These are phyloP conservation scores for Neogobius melanostomus DNA, from an alignment of 2,113 vertebrate genomes.

Conservation along the genomic window DNA sequence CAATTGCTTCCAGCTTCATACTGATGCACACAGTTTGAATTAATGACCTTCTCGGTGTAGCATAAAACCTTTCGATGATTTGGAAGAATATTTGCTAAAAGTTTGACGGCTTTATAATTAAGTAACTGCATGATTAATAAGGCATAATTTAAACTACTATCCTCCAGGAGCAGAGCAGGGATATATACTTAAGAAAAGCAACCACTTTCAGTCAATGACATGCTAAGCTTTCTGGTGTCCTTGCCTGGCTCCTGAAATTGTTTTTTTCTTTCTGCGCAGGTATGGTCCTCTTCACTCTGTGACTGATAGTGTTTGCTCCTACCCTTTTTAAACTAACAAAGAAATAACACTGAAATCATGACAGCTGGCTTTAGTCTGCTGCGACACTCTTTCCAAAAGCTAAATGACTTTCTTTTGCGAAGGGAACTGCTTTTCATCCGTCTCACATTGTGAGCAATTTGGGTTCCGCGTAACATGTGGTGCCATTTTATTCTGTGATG, in stretches of 20 bases:
- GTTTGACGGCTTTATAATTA: neutral
- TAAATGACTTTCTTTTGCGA: constrained; percentile 26
- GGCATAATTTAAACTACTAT: no score
- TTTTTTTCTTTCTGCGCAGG: no score
- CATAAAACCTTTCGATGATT: neutral
- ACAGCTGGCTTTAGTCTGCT: constrained; percentile 9
- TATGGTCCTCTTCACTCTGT: neutral
- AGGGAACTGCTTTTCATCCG: constrained; percentile 27
- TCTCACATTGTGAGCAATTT: constrained; percentile 26
- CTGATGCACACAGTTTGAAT: constrained; percentile 6
- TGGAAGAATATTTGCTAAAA: neutral
- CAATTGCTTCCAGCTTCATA: neutral
- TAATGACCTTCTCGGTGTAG: neutral
- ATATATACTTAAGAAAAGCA: no score
- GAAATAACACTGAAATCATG: neutral
- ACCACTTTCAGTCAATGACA: no score
- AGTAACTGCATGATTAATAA: no score
- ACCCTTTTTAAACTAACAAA: constrained; percentile 1
- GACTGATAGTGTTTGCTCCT: neutral
- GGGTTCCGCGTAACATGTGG: constrained; percentile 42
- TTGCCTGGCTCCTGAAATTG: neutral
- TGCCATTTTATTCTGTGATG: constrained; percentile 48
- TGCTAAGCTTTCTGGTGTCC: neutral
- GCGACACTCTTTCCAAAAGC: constrained; percentile 1
- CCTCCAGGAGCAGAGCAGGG: no score